phyloP scores from a whole-genome alignment of 2,888 invertebrate genomes.

The Philaethria dido region DNA sequence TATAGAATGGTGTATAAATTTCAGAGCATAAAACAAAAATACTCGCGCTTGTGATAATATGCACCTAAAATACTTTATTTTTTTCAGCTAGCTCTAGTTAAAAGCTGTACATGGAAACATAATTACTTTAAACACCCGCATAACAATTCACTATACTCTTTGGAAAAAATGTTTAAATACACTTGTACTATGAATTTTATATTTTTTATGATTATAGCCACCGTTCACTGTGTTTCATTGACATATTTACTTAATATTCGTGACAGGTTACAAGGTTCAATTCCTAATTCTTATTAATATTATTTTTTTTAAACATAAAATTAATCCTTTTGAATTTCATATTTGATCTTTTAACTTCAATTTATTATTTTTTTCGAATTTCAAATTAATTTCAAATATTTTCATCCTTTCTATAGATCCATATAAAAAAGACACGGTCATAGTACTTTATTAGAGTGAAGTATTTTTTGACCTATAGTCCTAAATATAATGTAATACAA shows the following conservation, averaged over 20 bases:
- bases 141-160: constrained; percentile 11
- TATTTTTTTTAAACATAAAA: too few relatives aligned
- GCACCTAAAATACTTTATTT: constrained; percentile 7
- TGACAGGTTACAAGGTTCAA: not conserved
- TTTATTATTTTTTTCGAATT: too few relatives aligned
- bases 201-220: not conserved
- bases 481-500: not conserved
- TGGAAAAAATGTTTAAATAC: constrained; percentile 4
- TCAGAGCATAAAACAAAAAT: not conserved
- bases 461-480: not conserved
- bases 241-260: too few relatives aligned
- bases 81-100: constrained; percentile 16
- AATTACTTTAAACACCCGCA: constrained; percentile 23
- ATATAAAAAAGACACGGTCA: too few relatives aligned
- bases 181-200: not conserved
- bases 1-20: not conserved
- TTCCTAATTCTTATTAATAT: too few relatives aligned
- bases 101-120: constrained; percentile 15
- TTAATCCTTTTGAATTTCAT: too few relatives aligned
- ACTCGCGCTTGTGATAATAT: not conserved
- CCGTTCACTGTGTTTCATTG: not conserved
- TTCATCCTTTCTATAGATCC: too few relatives aligned
- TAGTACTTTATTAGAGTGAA: too few relatives aligned
- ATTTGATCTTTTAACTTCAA: too few relatives aligned
- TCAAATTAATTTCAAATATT: too few relatives aligned